Percentiles rank a stretch among this genome's conserved stretches.
Conservation (phyloP, 30 jellyfish, hydroid and myxozoan species). For the Turritopsis rubra region DNA sequence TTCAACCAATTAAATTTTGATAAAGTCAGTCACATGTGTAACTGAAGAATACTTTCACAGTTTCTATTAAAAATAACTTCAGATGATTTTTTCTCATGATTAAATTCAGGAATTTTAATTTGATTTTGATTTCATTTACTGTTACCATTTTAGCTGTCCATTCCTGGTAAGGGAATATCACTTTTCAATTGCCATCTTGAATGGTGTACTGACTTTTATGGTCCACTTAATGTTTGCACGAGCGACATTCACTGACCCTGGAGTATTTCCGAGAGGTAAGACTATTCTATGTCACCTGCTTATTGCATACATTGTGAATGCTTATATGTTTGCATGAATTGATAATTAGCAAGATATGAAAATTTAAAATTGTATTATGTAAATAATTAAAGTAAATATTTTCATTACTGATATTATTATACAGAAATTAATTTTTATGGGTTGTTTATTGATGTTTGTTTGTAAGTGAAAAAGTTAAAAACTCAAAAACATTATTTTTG, state of each 20-base stretch:
- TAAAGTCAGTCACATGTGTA: too few species aligned
- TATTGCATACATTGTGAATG: neutral
- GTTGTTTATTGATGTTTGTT: too few species aligned
- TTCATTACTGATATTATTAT: neutral
- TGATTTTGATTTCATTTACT: neutral
- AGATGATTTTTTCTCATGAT: too few species aligned
- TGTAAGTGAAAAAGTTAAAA: too few species aligned
- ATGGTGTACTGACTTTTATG: slow-evolving; percentile 69
- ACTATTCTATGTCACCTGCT: neutral
- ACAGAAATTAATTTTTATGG: neutral
- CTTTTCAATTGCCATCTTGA: slow-evolving; percentile 45
- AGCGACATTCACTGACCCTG: slow-evolving; percentile 97
- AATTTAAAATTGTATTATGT: neutral
- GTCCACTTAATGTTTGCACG: slow-evolving; percentile 85
- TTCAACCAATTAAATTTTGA: too few species aligned
- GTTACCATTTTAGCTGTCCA: slow-evolving; percentile 60
- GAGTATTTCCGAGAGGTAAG: slow-evolving; percentile 82
- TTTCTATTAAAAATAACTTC: too few species aligned
- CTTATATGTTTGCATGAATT: neutral
- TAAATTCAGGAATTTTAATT: too few species aligned
- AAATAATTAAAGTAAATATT: neutral
- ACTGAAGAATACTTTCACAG: too few species aligned
- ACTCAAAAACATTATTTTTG: too few species aligned
- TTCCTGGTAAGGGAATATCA: slow-evolving; percentile 52
- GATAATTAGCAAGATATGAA: neutral